Base-by-base conservation (phyloP, 2,113 vertebrate species). In the Nymphicus hollandicus region DNA sequence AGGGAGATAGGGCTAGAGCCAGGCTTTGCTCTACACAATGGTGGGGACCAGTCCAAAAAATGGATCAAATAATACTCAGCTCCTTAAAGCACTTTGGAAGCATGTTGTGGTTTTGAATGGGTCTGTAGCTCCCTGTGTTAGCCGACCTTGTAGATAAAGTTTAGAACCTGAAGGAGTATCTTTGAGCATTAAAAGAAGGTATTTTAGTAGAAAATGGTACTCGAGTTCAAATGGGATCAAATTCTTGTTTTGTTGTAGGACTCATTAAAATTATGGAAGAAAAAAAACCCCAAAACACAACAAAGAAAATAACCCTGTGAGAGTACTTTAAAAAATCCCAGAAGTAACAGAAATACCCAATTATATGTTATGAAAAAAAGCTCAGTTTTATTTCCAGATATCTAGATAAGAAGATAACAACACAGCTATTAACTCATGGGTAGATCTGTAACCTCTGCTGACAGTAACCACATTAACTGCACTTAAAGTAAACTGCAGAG, bases 21-120 rank as follows among this genome's bases (percentile, higher is more conserved):
- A 61, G 33, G 27, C 35, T 78, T 47, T 1, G 5, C 24, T 33
- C 52, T 63, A 14, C 2, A 1, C n/a, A 71, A 52, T 0, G 0
- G 37, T 41, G 46, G 15, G 33, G 53, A 61, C 39, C 44, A 65
- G 33, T 55, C 63, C 5, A 17, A 80, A 81, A 89, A 85, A 88
- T 13, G 7, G 72, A 46, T 80, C 41, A 61, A 88, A 64, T 66
- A 65, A 63, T 64, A 61, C 17, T 20, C 47, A 49, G 31, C 33
- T 88, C 44, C 41, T n/a, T 65, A 47, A 81, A 66, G 44, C 65
- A 72, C 56, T 86, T 63, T 1, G 3, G 84, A 84, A 84, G 43
- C 14, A 37, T 41, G 50, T 35, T 76, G 47, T 76, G 50, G 27
- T 53, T 91, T 93, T 81, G 37, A 89, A 61, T 52, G 25, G 9